Percentiles rank a stretch among this genome's conserved stretches.
These are phyloP conservation scores for Eumerus sabulonum DNA, from an alignment of 2,888 invertebrate species.

Conservation along the genomic window DNA sequence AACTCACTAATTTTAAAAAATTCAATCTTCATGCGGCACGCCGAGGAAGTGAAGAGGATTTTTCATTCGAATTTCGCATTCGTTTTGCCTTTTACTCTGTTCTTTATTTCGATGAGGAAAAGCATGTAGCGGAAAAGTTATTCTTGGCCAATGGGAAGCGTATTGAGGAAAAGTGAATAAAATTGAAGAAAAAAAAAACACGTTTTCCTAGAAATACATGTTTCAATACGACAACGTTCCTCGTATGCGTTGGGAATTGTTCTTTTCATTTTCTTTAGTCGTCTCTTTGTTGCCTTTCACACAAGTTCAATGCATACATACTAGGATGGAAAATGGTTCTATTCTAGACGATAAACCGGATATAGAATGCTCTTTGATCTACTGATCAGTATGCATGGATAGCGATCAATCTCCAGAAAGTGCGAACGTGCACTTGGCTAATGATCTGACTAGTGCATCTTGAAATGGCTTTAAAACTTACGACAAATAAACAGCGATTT, in stretches of 20 bases:
- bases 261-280: neutral
- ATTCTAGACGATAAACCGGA: slow-evolving; percentile 23
- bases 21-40: slow-evolving; percentile 29
- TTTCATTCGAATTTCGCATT: slow-evolving; percentile 18
- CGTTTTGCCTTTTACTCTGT: slow-evolving; percentile 9
- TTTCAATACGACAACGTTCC: no score
- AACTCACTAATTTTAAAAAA: slow-evolving; percentile 54
- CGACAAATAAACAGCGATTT: no score
- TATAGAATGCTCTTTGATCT: slow-evolving; percentile 33
- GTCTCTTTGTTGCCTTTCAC: neutral
- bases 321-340: slow-evolving; percentile 28
- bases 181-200: slow-evolving; percentile 22
- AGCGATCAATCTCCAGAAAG: neutral
- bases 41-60: slow-evolving; percentile 26
- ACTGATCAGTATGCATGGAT: neutral
- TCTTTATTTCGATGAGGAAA: neutral
- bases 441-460: no score
- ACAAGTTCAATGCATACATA: slow-evolving; percentile 66
- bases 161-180: slow-evolving; percentile 36
- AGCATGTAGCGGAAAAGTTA: slow-evolving; percentile 51
- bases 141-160: slow-evolving; percentile 64
- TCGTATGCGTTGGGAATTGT: slow-evolving; percentile 49
- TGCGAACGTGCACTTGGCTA: no score
- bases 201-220: no score
- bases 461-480: no score